A percentile compares a stretch with the other conserved stretches of the same genome.
phyloP scores from a whole-genome alignment of 1,140 invertebrate species.

The Linepithema humile region DNA sequence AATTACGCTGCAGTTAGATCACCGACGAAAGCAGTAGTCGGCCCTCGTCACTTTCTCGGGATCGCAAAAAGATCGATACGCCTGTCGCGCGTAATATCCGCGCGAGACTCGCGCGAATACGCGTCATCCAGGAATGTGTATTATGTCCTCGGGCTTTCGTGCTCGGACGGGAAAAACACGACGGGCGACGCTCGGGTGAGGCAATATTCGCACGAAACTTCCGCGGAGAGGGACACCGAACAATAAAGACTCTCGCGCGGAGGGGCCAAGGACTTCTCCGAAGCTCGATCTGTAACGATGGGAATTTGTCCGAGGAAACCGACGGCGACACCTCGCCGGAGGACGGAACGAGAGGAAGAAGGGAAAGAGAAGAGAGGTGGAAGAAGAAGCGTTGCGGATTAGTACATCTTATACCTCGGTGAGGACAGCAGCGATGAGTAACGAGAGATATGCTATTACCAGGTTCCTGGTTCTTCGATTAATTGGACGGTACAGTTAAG shows the following conservation, averaged over 20 bases:
- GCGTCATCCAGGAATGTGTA: background rate
- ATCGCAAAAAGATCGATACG: conserved; percentile 27
- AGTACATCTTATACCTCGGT: conserved; percentile 25
- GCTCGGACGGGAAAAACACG: background rate
- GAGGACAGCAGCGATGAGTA: conserved; percentile 47
- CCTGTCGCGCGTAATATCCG: conserved; percentile 3
- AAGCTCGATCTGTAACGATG: conserved; percentile 60
- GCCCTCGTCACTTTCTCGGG: conserved; percentile 49
- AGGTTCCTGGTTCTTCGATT: conserved; percentile 76
- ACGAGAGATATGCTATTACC: conserved; percentile 75
- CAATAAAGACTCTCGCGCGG: background rate
- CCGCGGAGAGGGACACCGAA: background rate
- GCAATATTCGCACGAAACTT: conserved; percentile 29
- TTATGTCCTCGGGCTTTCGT: background rate
- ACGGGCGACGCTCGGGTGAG: background rate
- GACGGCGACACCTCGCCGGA: background rate
- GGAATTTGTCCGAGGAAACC: conserved; percentile 57
- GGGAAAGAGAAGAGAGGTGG: background rate
- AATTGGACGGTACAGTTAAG: conserved; percentile 79
- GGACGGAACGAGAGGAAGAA: background rate
- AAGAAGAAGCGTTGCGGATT: conserved; percentile 40
- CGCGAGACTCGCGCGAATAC: background rate
- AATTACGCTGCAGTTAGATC: conserved; percentile 9
- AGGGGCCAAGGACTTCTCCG: conserved; percentile 59
- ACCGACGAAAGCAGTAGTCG: conserved; percentile 36